These are phyloP conservation scores for Synchiropus splendidus DNA, from an alignment of 2,113 vertebrate genomes.

Conservation along the genomic window DNA sequence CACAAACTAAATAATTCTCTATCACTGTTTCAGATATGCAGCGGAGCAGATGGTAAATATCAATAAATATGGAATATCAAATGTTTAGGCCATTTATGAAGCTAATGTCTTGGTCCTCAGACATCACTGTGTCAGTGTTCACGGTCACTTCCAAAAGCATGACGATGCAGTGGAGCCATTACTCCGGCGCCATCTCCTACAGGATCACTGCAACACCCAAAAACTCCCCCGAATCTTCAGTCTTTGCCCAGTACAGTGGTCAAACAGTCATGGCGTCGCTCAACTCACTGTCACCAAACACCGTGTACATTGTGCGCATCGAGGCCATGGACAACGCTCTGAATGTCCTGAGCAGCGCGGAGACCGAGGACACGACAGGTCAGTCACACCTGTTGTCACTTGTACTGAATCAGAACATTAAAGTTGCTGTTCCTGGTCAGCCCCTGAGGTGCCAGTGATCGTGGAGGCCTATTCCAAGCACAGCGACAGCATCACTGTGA, in stretches of 20 bases:
- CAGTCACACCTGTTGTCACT: slow-evolving; percentile 2
- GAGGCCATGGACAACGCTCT: slow-evolving; percentile 67
- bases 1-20: neutral
- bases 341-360: slow-evolving; percentile 54
- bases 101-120: slow-evolving; percentile 34
- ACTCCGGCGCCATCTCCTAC: slow-evolving; percentile 61
- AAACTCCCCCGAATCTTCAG: slow-evolving; percentile 35
- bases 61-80: neutral
- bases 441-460: slow-evolving; percentile 75
- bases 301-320: slow-evolving; percentile 59
- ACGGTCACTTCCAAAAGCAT: slow-evolving; percentile 69
- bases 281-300: slow-evolving; percentile 66
- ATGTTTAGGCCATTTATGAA: too few species aligned
- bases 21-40: slow-evolving; percentile 73
- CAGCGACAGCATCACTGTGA: slow-evolving; percentile 83
- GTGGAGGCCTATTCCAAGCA: slow-evolving; percentile 79
- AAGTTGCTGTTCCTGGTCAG: slow-evolving; percentile 44
- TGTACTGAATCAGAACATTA: neutral
- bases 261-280: slow-evolving; percentile 63
- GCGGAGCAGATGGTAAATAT: slow-evolving; percentile 71
- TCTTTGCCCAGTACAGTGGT: slow-evolving; percentile 58
- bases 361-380: slow-evolving; percentile 60
- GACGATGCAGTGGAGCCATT: slow-evolving; percentile 58
- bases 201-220: slow-evolving; percentile 65
- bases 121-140: slow-evolving; percentile 58